A percentile compares a stretch with the other conserved stretches of the same genome.
phyloP scores from a whole-genome alignment of 64 coral and sea anemone species.

The Exaiptasia diaphana region DNA sequence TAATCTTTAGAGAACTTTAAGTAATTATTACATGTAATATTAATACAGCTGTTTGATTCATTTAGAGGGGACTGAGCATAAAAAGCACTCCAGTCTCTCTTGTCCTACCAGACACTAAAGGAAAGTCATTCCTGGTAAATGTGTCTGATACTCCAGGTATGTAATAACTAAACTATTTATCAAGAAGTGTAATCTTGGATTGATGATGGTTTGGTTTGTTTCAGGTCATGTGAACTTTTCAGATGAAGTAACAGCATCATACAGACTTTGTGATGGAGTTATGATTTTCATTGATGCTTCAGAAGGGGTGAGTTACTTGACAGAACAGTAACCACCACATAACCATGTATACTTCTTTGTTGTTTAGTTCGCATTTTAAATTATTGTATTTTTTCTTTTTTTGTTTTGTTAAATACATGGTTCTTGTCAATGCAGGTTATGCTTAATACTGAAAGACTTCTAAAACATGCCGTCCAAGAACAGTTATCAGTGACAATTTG shows the following conservation, averaged over 20 bases:
- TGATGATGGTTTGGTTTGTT: neutral
- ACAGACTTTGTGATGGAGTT: conserved; percentile 89
- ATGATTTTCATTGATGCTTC: conserved; percentile 99
- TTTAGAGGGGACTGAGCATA: conserved; percentile 87
- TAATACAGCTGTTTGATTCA: too few relatives aligned
- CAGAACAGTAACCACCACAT: too few relatives aligned
- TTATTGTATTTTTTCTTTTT: neutral
- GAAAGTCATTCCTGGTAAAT: conserved; percentile 87
- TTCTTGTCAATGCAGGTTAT: conserved; percentile 62
- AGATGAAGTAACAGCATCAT: conserved; percentile 94
- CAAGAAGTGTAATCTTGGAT: neutral
- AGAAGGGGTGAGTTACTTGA: conserved; percentile 76
- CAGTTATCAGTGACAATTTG: conserved; percentile 87
- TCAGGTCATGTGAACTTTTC: conserved; percentile 98
- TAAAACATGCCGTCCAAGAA: conserved; percentile 96
- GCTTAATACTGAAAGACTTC: conserved; percentile 90
- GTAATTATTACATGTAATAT: neutral
- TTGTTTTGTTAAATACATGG: neutral
- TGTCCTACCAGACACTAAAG: conserved; percentile 92
- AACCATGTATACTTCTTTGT: neutral
- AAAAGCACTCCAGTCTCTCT: conserved; percentile 94
- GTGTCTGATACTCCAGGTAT: conserved; percentile 96
- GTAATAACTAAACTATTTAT: neutral
- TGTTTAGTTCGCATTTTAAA: neutral
- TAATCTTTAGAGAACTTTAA: neutral